A percentile compares a stretch with the other conserved stretches of the same genome.
These are phyloP conservation scores for Neotoma lepida DNA, from an alignment of 2,113 vertebrate genomes.

Conservation along the genomic window DNA sequence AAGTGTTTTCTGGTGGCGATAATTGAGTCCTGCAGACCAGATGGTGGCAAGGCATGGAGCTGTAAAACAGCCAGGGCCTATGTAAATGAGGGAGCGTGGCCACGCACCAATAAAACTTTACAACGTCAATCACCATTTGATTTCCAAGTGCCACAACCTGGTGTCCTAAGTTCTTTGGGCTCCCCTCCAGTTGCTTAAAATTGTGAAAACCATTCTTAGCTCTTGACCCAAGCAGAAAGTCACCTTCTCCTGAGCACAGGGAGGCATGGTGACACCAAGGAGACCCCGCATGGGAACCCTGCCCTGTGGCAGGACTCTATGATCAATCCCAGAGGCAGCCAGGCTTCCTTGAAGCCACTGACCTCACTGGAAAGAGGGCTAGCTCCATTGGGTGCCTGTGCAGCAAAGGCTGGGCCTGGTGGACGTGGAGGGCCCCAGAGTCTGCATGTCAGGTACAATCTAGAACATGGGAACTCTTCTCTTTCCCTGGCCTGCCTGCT, in stretches of 20 bases:
- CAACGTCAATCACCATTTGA: background rate
- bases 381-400: background rate
- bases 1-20: background rate
- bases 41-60: background rate
- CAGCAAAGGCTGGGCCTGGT: background rate
- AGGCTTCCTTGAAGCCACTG: background rate
- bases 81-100: background rate
- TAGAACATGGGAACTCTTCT: background rate
- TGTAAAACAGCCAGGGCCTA: slow-evolving; percentile 6
- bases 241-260: background rate
- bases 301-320: background rate
- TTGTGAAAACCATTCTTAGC: background rate
- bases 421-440: background rate
- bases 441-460: background rate
- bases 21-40: background rate
- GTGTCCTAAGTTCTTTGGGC: background rate
- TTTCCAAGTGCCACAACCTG: background rate
- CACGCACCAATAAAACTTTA: background rate
- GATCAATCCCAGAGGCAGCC: background rate
- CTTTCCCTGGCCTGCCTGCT: background rate
- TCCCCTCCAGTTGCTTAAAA: background rate
- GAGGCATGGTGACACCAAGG: background rate
- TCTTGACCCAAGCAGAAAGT: background rate
- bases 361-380: background rate
- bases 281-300: background rate